phyloP scores from a whole-genome alignment of 2,113 vertebrate genomes.

The Eupsittula cactorum region DNA sequence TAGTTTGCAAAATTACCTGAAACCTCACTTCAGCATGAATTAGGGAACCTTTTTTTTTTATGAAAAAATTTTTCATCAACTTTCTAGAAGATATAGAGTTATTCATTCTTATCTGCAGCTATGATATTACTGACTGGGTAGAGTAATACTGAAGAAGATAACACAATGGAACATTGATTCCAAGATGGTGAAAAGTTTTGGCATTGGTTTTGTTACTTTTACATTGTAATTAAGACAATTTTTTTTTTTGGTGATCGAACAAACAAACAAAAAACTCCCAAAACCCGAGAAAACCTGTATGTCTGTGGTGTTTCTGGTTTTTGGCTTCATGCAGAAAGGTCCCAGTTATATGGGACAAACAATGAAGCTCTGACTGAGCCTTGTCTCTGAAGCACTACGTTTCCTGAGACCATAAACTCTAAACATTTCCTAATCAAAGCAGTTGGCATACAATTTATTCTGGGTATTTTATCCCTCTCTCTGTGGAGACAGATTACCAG shows the following conservation, averaged over 20 bases:
- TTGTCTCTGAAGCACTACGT: background rate
- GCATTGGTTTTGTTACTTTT: background rate
- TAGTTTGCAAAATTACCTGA: background rate
- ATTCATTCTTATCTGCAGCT: background rate
- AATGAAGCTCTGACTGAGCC: background rate
- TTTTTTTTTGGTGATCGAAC: background rate
- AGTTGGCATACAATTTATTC: background rate
- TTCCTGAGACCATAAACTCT: background rate
- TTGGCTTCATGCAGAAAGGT: background rate
- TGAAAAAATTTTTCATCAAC: background rate
- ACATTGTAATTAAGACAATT: background rate
- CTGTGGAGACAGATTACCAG: background rate
- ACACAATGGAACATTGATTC: background rate
- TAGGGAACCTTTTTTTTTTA: background rate
- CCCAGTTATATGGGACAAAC: background rate
- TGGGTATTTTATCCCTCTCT: background rate
- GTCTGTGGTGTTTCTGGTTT: background rate
- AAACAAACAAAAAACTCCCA: background rate
- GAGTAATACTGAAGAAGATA: background rate
- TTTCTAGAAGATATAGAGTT: background rate
- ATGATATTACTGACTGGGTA: background rate
- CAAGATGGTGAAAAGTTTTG: background rate
- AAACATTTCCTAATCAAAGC: background rate
- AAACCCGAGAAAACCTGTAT: background rate
- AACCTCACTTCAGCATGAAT: background rate